These are phyloP conservation scores for Aradophagus sp. DNA, from an alignment of 1,140 invertebrate species.

Conservation along the genomic window DNA sequence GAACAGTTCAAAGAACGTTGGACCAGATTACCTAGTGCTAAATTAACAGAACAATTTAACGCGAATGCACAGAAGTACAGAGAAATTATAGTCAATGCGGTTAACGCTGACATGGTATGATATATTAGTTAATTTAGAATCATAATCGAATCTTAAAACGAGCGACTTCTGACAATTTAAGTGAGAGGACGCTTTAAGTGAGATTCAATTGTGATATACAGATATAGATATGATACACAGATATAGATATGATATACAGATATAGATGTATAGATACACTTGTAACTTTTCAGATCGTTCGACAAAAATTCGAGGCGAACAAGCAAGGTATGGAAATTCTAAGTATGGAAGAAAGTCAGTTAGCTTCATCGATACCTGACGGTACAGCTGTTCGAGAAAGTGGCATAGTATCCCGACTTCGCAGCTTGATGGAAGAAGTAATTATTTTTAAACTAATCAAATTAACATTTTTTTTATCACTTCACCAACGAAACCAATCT, in stretches of 20 bases:
- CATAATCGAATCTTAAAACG: too few relatives aligned
- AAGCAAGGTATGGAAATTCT: conserved; percentile 88
- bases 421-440: conserved; percentile 87
- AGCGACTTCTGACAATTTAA: too few relatives aligned
- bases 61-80: conserved; percentile 93
- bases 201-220: too few relatives aligned
- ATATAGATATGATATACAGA: too few relatives aligned
- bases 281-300: conserved; percentile 78
- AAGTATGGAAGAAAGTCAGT: conserved; percentile 81
- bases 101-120: conserved; percentile 83
- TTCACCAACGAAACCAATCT: too few relatives aligned
- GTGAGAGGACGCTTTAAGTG: too few relatives aligned
- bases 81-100: conserved; percentile 93
- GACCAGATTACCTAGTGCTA: conserved; percentile 90
- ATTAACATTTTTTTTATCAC: conserved; percentile 1
- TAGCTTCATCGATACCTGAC: conserved; percentile 80
- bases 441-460: conserved; percentile 15
- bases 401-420: conserved; percentile 80
- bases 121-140: conserved; percentile 21
- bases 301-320: conserved; percentile 89
- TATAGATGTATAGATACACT: too few relatives aligned
- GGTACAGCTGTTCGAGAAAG: conserved; percentile 77
- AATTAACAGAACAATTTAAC: conserved; percentile 91
- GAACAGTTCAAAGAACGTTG: conserved; percentile 94
- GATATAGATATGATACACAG: too few relatives aligned